These are phyloP conservation scores for Ommatoiulus sabulosus DNA, from an alignment of 2,888 invertebrate species.

Conservation along the genomic window DNA sequence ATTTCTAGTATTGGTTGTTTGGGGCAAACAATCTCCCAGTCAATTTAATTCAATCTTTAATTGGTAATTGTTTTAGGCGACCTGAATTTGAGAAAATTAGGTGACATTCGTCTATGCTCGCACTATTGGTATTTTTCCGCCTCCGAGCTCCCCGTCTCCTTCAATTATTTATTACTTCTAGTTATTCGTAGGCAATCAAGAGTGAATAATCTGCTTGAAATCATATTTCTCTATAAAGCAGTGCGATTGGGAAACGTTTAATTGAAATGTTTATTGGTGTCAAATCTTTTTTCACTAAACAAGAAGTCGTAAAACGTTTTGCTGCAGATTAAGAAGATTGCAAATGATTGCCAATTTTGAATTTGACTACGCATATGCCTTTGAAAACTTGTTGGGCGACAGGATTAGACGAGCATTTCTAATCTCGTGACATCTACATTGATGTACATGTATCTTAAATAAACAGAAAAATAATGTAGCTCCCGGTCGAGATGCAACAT, in stretches of 20 bases:
- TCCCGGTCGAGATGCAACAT: no score
- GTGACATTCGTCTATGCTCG: constrained; percentile 14
- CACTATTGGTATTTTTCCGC: background rate
- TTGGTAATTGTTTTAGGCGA: background rate
- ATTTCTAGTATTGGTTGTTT: background rate
- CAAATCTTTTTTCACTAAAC: background rate
- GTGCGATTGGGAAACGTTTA: background rate
- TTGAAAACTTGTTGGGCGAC: constrained; percentile 18
- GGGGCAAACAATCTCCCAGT: background rate
- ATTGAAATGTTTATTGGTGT: background rate
- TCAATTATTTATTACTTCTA: background rate
- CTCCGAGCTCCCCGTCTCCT: constrained; percentile 11
- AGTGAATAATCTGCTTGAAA: background rate
- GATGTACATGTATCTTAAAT: no score
- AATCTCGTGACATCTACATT: background rate
- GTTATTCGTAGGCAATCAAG: background rate
- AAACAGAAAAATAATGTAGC: no score
- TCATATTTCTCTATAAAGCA: background rate
- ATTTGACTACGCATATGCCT: background rate
- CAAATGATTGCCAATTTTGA: background rate
- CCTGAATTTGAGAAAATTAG: background rate
- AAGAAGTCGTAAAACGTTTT: background rate
- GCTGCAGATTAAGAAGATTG: background rate
- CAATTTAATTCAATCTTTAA: constrained; percentile 17
- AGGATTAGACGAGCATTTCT: background rate